Percentiles rank a stretch among this genome's conserved stretches.
phyloP scores from a whole-genome alignment of 2,797 vertebrate genomes.

The Danio tinwini region DNA sequence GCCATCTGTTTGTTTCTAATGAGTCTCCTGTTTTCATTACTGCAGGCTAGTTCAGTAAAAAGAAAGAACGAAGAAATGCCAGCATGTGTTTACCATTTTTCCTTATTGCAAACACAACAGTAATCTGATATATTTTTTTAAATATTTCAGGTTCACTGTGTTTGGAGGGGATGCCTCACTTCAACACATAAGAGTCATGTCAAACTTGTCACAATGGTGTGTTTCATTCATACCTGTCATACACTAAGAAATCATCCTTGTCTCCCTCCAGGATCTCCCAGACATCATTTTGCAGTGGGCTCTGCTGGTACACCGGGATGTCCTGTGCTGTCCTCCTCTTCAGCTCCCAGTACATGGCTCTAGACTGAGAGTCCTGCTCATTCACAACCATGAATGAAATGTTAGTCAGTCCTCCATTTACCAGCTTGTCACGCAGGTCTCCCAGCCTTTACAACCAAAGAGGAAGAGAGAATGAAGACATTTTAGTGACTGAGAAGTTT shows the following conservation, averaged over 20 bases:
- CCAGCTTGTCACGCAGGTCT: conserved; percentile 81
- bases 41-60: too few relatives aligned
- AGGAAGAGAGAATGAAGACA: background rate
- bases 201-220: background rate
- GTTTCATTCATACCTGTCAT: conserved; percentile 72
- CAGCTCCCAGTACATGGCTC: conserved; percentile 83
- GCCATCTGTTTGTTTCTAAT: too few relatives aligned
- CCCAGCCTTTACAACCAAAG: conserved; percentile 73
- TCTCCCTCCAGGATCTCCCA: conserved; percentile 81
- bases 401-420: conserved; percentile 68
- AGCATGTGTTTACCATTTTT: too few relatives aligned
- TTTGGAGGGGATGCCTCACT: too few relatives aligned
- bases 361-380: conserved; percentile 79
- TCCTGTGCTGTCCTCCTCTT: conserved; percentile 74
- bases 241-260: conserved; percentile 82
- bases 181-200: background rate
- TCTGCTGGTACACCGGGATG: conserved; percentile 84
- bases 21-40: too few relatives aligned
- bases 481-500: background rate
- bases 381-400: conserved; percentile 86
- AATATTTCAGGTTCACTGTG: too few relatives aligned
- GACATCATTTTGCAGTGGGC: conserved; percentile 75
- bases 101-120: too few relatives aligned
- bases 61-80: too few relatives aligned
- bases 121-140: too few relatives aligned